phyloP scores from a whole-genome alignment of 2,888 invertebrate species.

The Macaria notata region DNA sequence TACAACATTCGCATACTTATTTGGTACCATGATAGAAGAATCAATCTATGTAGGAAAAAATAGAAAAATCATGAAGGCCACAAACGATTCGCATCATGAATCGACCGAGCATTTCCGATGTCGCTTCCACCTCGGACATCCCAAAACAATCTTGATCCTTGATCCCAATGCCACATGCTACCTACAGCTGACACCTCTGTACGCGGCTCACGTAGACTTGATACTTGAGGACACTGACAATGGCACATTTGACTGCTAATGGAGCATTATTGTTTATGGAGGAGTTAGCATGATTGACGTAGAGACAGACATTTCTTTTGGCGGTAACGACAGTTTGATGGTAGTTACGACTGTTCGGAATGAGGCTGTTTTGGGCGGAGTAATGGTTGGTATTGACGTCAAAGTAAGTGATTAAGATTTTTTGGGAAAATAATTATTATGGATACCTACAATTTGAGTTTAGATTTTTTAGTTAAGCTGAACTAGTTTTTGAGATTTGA shows the following conservation, averaged over 20 bases:
- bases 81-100: no score
- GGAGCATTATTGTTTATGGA: slow-evolving; percentile 24
- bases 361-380: no score
- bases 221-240: slow-evolving; percentile 45
- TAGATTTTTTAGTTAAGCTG: no score
- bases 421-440: no score
- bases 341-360: not conserved
- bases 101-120: not conserved
- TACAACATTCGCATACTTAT: no score
- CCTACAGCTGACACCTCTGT: slow-evolving; percentile 1
- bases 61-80: no score
- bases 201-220: slow-evolving; percentile 52
- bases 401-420: no score
- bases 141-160: slow-evolving; percentile 46
- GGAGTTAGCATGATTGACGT: slow-evolving; percentile 21
- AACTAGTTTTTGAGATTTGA: no score
- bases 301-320: slow-evolving; percentile 17
- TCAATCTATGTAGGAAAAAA: no score
- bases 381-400: no score
- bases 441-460: no score
- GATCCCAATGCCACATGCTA: slow-evolving; percentile 49
- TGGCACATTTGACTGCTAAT: slow-evolving; percentile 49
- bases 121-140: slow-evolving; percentile 22
- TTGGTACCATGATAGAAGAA: no score
- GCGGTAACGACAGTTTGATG: not conserved